phyloP scores from a whole-genome alignment of 1,140 invertebrate species.

The Ceratina calcarata region DNA sequence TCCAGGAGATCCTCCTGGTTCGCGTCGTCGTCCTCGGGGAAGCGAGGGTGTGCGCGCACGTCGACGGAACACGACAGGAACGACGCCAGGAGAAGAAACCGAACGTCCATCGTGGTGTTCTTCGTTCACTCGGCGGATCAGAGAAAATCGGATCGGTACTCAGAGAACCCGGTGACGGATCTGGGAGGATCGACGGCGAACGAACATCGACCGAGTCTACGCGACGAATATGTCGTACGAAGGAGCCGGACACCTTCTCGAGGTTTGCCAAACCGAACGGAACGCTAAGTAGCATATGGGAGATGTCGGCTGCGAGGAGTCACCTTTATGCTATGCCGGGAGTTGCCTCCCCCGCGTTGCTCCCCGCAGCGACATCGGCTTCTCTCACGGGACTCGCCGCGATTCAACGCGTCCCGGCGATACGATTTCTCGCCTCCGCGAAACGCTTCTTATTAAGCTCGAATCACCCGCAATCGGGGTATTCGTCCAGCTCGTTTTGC shows the following conservation, averaged over 20 bases:
- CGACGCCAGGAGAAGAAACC: conserved; percentile 17
- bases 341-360: conserved; percentile 69
- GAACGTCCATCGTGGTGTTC: conserved; percentile 23
- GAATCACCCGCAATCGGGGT: no score
- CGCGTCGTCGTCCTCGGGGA: background rate
- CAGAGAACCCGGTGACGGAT: no score
- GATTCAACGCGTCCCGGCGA: conserved; percentile 11
- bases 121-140: background rate
- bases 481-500: no score
- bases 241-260: conserved; percentile 32
- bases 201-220: conserved; percentile 19
- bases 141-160: background rate
- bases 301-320: conserved; percentile 70
- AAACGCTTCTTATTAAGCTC: background rate
- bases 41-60: conserved; percentile 13
- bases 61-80: conserved; percentile 1
- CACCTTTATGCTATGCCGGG: conserved; percentile 74
- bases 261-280: conserved; percentile 61
- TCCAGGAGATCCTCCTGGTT: background rate
- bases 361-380: conserved; percentile 55
- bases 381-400: conserved; percentile 53
- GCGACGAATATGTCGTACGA: background rate
- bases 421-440: background rate
- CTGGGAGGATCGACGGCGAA: background rate
- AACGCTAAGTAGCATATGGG: conserved; percentile 74